Evolutionary conservation across 2,113 vertebrate species (phyloP), one percentile per base, ranked within the genome.

Genomic region (Hippolais icterina): DNA sequence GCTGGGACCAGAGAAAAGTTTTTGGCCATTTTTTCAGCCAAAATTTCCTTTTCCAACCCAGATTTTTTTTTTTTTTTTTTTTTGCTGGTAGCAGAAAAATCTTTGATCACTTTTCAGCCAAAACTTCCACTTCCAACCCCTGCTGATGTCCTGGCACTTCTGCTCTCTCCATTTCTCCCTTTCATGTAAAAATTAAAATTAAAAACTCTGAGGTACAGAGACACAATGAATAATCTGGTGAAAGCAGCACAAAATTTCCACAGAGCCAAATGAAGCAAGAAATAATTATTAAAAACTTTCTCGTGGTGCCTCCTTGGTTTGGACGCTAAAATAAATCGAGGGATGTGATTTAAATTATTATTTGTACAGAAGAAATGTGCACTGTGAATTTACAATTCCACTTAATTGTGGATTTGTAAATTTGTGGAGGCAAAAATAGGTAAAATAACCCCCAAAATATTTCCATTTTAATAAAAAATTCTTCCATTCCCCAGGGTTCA

Each of bases 1-100:
- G 9, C 41, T 44, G 15, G 9, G 4, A 31, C 7, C 42, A 65
- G 1, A 65, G 15, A 46, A 46, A 4, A 37, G 0, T 1, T 66
- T 65, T n/a, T 6, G 24, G 33, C 4, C 4, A 24, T 42, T 65
- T 63, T 41, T 41, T 20, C 13, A 57, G 57, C 57, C 57, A 17
- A 37, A 37, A 49, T 14, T 29, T 24, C 41, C 41, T 42, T 12
- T 12, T 42, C 41, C 69, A 44, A 72, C 31, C 15, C 44, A 24
- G 17, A 15, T 41, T 47, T n/a, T 37, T 27, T 44, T 46, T 22
- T 37, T 9, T 15, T 24, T 41, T 47, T n/a, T 37, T 27, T 44
- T 46, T 22, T 37, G 11, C 17, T 24, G 56, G 3, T 9, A 60
- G 16, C 19, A 47, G 3, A 37, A 14, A 15, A 56, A 4, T 17